Base-by-base conservation (phyloP, 2,888 invertebrate genomes). In the Venustoraphidia nigricollis region DNA sequence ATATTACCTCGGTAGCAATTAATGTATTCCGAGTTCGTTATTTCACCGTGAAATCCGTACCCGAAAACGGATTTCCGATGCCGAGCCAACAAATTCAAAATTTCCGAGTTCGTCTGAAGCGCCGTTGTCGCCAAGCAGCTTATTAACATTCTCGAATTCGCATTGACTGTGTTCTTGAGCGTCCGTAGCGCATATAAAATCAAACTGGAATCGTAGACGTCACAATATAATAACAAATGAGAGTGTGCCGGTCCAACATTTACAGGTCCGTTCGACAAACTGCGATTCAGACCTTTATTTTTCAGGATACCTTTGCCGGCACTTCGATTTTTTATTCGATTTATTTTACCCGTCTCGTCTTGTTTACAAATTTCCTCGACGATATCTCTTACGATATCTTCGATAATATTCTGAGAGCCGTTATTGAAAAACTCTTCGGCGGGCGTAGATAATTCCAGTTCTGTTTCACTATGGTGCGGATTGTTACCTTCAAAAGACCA, bases 11-110 rank as follows among this genome's bases (percentile, higher is more conserved):
- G 71, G 60, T 81, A 83, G 49, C 77, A 76, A 42, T 81, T 78
- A 38, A 79, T 66, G 53, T 80, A 77, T 56, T 85, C 85, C 1
- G 73, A 70, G 47, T 67, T 72, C 11, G 66, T 69, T 9, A 81
- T 65, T 39, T 78, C 78, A 2, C 81, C 81, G 8, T 68, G 66
- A 57, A 80, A 82, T 11, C 75, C 77, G 54, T 75, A 69, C 9
- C 81, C 91, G 48, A 86, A 77, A 36, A 90, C 76, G 46, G 86
- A 85, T 58, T 87, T 85, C 27, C 84, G 72, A 63, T 92, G 91
- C 39, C 88, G 71, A 1, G 81, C 78, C 51, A 86, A 62, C 11
- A 85, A 63, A 48, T 76, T 72, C 35, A 82, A 66, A 11, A 85
- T 64, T 10, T 75, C 66, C 42, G 71, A 68, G 51, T 66, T 68